Percentiles rank a stretch among this genome's conserved stretches.
Conservation (phyloP, 2,888 invertebrate genomes). For the Cryptophagus acutangulus region DNA sequence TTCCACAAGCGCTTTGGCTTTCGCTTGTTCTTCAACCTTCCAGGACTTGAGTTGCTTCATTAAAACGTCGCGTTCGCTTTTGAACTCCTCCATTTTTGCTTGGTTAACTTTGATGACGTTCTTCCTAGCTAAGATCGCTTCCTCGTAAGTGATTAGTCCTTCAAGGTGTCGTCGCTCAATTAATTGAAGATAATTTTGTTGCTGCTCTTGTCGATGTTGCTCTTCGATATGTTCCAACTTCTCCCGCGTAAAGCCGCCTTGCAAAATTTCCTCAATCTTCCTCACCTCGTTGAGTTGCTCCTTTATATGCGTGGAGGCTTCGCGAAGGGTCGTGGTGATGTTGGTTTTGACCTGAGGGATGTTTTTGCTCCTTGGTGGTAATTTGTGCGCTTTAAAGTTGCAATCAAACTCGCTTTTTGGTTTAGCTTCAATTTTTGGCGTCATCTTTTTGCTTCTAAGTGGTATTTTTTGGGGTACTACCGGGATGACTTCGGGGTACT, state of each 20-base stretch:
- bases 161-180: slow-evolving; percentile 57
- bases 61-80: slow-evolving; percentile 51
- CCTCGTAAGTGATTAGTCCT: slow-evolving; percentile 56
- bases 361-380: too few relatives aligned
- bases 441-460: too few relatives aligned
- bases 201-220: slow-evolving; percentile 48
- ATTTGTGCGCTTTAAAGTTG: too few relatives aligned
- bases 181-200: slow-evolving; percentile 51
- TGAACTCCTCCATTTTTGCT: slow-evolving; percentile 50
- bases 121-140: slow-evolving; percentile 55
- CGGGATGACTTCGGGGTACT: too few relatives aligned
- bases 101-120: slow-evolving; percentile 50
- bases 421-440: too few relatives aligned
- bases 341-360: slow-evolving; percentile 39
- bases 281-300: slow-evolving; percentile 51
- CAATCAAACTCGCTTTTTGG: too few relatives aligned
- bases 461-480: too few relatives aligned
- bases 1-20: slow-evolving; percentile 50
- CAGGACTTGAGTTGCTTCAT: slow-evolving; percentile 52
- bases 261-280: slow-evolving; percentile 51
- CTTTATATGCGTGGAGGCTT: slow-evolving; percentile 51
- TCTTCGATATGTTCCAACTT: slow-evolving; percentile 49
- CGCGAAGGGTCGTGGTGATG: slow-evolving; percentile 51
- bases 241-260: slow-evolving; percentile 47
- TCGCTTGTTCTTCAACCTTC: slow-evolving; percentile 50